Percentiles rank a stretch among this genome's conserved stretches.
These are phyloP conservation scores for Cylas formicarius DNA, from an alignment of 1,140 invertebrate genomes.

Conservation along the genomic window DNA sequence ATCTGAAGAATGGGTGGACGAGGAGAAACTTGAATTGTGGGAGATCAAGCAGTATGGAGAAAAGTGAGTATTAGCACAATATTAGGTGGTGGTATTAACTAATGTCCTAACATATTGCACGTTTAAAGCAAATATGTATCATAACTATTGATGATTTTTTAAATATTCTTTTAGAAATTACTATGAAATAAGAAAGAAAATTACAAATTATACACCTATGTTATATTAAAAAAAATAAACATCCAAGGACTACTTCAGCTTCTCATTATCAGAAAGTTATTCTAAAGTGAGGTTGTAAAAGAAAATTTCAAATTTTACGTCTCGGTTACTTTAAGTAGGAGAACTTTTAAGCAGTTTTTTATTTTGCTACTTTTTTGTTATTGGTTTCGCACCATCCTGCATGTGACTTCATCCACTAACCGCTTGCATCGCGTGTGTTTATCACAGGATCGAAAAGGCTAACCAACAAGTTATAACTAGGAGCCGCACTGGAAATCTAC, in stretches of 20 bases:
- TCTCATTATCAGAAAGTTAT: too few species aligned
- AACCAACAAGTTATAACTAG: slow-evolving; percentile 65
- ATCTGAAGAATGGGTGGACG: slow-evolving; percentile 91
- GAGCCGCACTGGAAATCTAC: slow-evolving; percentile 62
- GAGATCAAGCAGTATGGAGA: slow-evolving; percentile 95
- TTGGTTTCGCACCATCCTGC: neutral
- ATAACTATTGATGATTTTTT: too few species aligned
- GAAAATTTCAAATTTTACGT: too few species aligned
- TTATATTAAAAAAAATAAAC: too few species aligned
- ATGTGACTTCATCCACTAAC: slow-evolving; percentile 24
- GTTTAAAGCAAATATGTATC: neutral
- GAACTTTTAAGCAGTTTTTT: too few species aligned
- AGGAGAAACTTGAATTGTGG: slow-evolving; percentile 93
- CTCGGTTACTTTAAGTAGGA: too few species aligned
- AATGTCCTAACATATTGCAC: neutral
- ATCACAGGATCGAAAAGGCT: slow-evolving; percentile 54
- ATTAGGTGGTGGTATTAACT: neutral
- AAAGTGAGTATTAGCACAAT: slow-evolving; percentile 48
- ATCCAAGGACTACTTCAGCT: too few species aligned
- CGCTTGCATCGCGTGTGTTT: slow-evolving; percentile 41
- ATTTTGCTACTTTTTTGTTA: too few species aligned
- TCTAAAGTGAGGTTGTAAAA: too few species aligned
- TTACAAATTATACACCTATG: too few species aligned
- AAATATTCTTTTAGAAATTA: too few species aligned
- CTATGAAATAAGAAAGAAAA: too few species aligned